Evolutionary conservation across 2,797 vertebrate species (phyloP).

Genomic region (Hypotaenidia philippensis): DNA sequence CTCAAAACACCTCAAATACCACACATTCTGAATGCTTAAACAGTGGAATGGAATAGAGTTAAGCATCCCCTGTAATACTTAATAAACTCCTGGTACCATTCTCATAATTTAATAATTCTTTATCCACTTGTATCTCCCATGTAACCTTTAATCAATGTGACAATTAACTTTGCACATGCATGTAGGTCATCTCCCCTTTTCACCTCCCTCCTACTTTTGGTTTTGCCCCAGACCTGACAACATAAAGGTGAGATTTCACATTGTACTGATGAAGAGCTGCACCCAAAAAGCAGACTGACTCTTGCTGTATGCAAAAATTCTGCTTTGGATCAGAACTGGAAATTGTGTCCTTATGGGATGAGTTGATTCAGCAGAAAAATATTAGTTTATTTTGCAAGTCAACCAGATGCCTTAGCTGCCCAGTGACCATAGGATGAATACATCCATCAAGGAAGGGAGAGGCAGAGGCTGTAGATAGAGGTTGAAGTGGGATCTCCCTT

Average conservation of each 20-base stretch:
- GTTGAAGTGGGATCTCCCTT: not conserved
- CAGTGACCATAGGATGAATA: not conserved
- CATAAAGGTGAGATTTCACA: not conserved
- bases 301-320: not conserved
- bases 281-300: not conserved
- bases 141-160: not conserved
- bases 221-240: not conserved
- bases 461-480: not conserved
- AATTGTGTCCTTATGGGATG: not conserved
- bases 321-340: not conserved
- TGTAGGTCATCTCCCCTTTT: not conserved
- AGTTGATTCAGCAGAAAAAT: not conserved
- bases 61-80: not conserved
- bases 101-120: not conserved
- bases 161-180: not conserved
- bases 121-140: not conserved
- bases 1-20: not conserved
- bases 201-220: not conserved
- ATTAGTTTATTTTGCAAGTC: not conserved
- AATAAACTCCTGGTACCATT: not conserved
- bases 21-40: not conserved
- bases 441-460: not conserved
- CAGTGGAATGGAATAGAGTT: not conserved
- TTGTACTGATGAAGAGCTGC: not conserved
- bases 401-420: not conserved